Evolutionary conservation across 2,888 invertebrate genomes (phyloP).

Genomic region (Pristionchus exspectatus): DNA sequence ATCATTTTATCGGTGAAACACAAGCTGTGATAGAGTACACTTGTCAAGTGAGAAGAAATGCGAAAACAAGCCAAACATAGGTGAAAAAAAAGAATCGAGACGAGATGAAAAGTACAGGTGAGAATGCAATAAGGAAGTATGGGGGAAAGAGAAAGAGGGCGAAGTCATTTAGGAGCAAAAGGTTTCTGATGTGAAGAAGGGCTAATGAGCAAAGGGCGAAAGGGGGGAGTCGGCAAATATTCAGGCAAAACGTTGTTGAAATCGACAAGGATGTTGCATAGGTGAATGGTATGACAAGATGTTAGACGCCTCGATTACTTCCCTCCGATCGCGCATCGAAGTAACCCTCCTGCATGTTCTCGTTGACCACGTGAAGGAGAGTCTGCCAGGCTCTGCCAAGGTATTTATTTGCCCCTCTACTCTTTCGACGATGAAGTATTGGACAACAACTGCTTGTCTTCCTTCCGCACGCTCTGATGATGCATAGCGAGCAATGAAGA

Average conservation of each 20-base stretch:
- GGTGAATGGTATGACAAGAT: too few species aligned
- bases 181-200: conserved; percentile 24
- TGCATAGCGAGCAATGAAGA: too few species aligned
- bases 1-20: conserved; percentile 32
- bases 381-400: conserved; percentile 54
- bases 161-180: background rate
- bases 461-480: too few species aligned
- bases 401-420: background rate
- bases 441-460: too few species aligned
- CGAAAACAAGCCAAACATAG: conserved; percentile 24
- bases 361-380: conserved; percentile 34
- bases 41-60: conserved; percentile 9
- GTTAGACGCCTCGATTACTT: background rate
- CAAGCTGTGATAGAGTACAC: conserved; percentile 32
- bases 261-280: background rate
- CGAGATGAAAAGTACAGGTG: conserved; percentile 11
- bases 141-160: conserved; percentile 8
- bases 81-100: conserved; percentile 6
- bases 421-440: background rate
- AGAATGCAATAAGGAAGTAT: conserved; percentile 6
- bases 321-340: conserved; percentile 43
- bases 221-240: background rate
- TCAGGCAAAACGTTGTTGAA: background rate
- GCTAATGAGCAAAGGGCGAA: background rate
- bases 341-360: conserved; percentile 54